phyloP scores from a whole-genome alignment of 2,797 vertebrate species.

The Spinus olivaceus region DNA sequence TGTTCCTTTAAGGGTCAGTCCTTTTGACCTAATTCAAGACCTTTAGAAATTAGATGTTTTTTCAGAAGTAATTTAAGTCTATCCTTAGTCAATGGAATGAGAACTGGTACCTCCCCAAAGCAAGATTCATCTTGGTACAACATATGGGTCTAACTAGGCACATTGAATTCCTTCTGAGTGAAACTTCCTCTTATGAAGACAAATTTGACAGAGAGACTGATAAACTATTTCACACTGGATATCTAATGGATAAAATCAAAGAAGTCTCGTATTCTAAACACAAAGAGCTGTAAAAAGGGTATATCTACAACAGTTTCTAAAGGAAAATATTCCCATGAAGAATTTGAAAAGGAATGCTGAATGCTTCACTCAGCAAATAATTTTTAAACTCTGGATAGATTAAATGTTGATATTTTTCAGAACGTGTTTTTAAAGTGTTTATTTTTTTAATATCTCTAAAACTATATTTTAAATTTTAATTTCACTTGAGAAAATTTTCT shows the following conservation, averaged over 20 bases:
- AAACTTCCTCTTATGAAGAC: background rate
- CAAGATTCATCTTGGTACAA: background rate
- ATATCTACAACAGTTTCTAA: background rate
- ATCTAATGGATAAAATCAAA: background rate
- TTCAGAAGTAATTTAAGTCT: background rate
- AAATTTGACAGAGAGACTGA: background rate
- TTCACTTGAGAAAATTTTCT: background rate
- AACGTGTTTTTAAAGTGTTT: rapidly evolving
- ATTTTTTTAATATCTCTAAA: background rate
- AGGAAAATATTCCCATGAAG: background rate
- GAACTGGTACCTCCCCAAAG: background rate
- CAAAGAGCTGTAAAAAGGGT: background rate
- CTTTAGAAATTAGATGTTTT: background rate
- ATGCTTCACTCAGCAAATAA: background rate
- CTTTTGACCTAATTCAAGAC: background rate
- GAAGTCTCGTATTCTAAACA: background rate
- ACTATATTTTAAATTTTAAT: background rate
- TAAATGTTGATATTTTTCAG: background rate
- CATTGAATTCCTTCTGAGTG: background rate
- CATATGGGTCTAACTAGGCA: background rate
- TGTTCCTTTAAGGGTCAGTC: background rate
- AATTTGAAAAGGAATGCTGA: background rate
- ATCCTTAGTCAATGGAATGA: background rate
- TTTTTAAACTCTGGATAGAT: background rate
- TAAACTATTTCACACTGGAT: background rate